Base-by-base conservation (phyloP, 92 coral and sea anemone genomes). In the Diadumene lineata region DNA sequence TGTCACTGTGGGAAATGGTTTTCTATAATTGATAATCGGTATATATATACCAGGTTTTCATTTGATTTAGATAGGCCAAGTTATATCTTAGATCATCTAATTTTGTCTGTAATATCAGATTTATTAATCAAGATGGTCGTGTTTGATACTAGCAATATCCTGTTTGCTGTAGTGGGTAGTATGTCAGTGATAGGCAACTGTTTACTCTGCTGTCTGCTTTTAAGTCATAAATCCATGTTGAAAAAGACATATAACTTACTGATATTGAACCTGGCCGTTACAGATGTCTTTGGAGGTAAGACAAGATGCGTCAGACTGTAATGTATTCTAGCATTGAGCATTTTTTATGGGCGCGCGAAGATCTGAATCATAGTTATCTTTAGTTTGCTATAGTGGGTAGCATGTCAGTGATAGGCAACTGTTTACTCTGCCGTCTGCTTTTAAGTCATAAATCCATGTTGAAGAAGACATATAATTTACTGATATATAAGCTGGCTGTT, bases 201-300 rank as follows among this genome's bases (percentile, higher is more conserved):
- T 24, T 60, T 79, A 19, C 55, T 84, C 17, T 75, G 75, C 31
- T 17, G 58, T 32, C 67, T 77, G 17, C 68, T 88, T 4, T 33
- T 81, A 21, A 74, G 86, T 34, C 80, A 85, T 56, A 50, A 46
- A 46, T 16, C 75, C 1, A 76, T 82, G 64, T 56, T 88, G 25
- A 78, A 74, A 19, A 85, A 69, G 32, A 73, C 93, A 1, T 88
- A 88, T 76, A 81, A 88, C n/a, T 76, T 88, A 22, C 82, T 88
- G 34, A 84, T 88, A 33, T 50, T 85, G 11, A 76, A 76, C 51
- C 62, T 88, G 79, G 90, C 90, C 0, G 43, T 81, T 24, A 85
- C 93, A 0, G 93, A 88, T 63, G 66, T 85, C 81, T 66, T 70
- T 11, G 83, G 90, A 32, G 93, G 93, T 84, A 58, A 72, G 61